Evolutionary conservation across 2,888 invertebrate genomes (phyloP), one percentile per base, ranked within the genome.

Genomic region (Leptinotarsa peninsularis): DNA sequence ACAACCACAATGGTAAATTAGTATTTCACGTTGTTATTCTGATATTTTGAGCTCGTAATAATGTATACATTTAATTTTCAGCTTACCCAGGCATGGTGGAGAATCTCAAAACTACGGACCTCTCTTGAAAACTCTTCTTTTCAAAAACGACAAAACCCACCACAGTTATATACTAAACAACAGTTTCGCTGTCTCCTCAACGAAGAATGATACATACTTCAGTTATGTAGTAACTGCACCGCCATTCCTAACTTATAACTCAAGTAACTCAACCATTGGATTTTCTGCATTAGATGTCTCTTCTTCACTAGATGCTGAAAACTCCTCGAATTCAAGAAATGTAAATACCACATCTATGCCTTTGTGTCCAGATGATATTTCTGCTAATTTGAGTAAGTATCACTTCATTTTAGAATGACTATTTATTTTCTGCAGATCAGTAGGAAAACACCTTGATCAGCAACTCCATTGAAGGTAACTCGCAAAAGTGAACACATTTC

Each of bases 321-420:
- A 80, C 66, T 66, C 68, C 60, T 75, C 81, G 52, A 78, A 43
- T 58, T 58, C 70, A 49, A 78, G 72, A 71, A 27, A n/a, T 52
- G 69, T 58, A 70, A 76, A 76, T 70, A 50, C 84, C 79, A 78
- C 85, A 86, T 79, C 78, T 69, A 77, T 87, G 72, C 87, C 90
- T 86, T 79, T 86, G 33, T 94, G 94, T 87, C 92, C 93, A 18
- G 89, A 89, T 74, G 89, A 89, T 75, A 89, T 91, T 67, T 93
- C 93, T 49, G 91, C 92, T 52, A 91, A 92, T 88, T 90, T 94
- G 85, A 91, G 93, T 93, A 87, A 90, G 89, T 86, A 71, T 49
- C 10, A 43, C 43, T 43, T 43, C 10, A 43, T 43, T 43, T 43
- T 43, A 43, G 43, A 43, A 43, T 43, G 43, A 43, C 10, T 43